Conservation (phyloP, 2,888 invertebrate genomes). For the Imbricaverruca yamaguchii region DNA sequence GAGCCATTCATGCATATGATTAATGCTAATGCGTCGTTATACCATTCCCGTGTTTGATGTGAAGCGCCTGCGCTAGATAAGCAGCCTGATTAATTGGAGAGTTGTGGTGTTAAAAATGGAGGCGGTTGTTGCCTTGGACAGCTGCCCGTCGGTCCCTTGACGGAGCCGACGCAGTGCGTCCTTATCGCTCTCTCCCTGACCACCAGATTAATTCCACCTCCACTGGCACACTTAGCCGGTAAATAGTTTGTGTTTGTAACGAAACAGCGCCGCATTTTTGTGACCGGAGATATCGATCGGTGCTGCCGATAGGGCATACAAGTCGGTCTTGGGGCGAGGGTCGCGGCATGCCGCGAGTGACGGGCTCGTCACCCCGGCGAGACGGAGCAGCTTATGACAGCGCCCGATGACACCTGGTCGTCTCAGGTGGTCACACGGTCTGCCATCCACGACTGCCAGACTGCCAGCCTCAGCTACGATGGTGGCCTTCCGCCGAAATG, state of each 20-base stretch:
- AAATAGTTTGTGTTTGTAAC: constrained; percentile 22
- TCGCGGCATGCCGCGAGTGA: neutral
- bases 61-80: neutral
- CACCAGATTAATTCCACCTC: neutral
- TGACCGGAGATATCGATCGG: neutral
- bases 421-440: too few relatives aligned
- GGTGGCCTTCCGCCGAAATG: too few relatives aligned
- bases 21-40: constrained; percentile 12
- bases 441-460: too few relatives aligned
- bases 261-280: constrained; percentile 8
- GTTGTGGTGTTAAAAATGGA: neutral
- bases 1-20: constrained; percentile 12
- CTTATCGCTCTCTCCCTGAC: neutral
- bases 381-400: neutral
- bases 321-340: neutral
- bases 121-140: neutral
- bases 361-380: neutral
- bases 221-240: constrained; percentile 13
- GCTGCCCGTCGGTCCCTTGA: neutral
- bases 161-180: neutral
- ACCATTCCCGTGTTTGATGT: neutral
- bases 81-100: neutral
- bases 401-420: neutral
- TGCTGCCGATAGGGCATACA: neutral
- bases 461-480: too few relatives aligned